Evolutionary conservation across 1,140 invertebrate species (phyloP), one percentile per base, ranked within the genome.

Genomic region (Diachasmimorpha longicaudata): DNA sequence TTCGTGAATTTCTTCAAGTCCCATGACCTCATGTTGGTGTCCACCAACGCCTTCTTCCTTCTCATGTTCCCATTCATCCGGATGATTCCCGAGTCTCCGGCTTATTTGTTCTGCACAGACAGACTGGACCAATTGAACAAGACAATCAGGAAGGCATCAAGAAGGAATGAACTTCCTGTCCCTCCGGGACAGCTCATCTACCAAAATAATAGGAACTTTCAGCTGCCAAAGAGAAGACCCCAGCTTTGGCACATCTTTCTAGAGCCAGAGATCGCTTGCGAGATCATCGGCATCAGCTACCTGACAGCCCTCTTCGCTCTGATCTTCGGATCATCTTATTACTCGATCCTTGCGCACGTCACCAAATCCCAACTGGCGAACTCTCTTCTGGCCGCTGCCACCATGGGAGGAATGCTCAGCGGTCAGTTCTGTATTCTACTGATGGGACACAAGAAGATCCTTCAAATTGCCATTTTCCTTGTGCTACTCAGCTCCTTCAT

Each of bases 401-500:
- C 71, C 5, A 48, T 76, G 9, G 25, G 44, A n/a, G 79, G 79
- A 10, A 76, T 77, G 58, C 21, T 78, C 13, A 46, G 63, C 36
- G 72, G 79, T 16, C 79, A 80, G 72, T 63, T 76, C 16, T 80
- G 77, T 46, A 21, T 76, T 4, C 37, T 80, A 0, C 19, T 78
- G 8, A 78, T 80, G 68, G 79, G 79, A n/a, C 79, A 80, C 55
- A 42, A 72, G 16, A 74, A 75, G 66, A 75, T 78, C 19, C 68
- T 80, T 0, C 74, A 70, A 14, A 72, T 80, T 16, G 69, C 76
- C 11, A 76, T 80, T n/a, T 39, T 21, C 14, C 58, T 80, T 13
- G 69, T 80, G 21, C 66, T 80, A 3, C 13, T 78, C 4, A 80
- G 74, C 19, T 76, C 74, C 13, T 67, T 78, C n/a, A 58, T 70